These are phyloP conservation scores for Drosophila tropicalis DNA, from an alignment of 1,140 invertebrate genomes.

Conservation along the genomic window DNA sequence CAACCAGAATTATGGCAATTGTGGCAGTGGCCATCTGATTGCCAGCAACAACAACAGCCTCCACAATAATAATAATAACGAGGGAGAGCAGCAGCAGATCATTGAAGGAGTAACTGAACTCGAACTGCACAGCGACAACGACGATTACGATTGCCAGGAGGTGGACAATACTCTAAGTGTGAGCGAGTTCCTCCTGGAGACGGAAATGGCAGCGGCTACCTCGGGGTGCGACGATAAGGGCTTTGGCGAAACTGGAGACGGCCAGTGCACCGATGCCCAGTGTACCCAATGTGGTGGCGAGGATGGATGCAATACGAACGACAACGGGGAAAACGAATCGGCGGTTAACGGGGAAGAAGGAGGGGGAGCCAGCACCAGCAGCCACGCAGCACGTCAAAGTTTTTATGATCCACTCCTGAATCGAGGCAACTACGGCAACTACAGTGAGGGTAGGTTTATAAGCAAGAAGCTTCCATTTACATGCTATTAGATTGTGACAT, in stretches of 20 bases:
- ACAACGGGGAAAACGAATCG: constrained; percentile 18
- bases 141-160: constrained; percentile 46
- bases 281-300: constrained; percentile 62
- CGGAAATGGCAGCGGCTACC: constrained; percentile 62
- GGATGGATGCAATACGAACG: constrained; percentile 6
- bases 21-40: constrained; percentile 23
- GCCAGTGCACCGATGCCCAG: constrained; percentile 57
- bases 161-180: constrained; percentile 56
- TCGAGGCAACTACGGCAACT: constrained; percentile 53
- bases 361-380: constrained; percentile 68
- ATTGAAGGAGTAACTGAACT: constrained; percentile 62
- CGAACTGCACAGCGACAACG: constrained; percentile 59
- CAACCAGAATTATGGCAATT: constrained; percentile 52
- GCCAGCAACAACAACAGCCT: constrained; percentile 37
- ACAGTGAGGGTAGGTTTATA: constrained; percentile 46
- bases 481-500: background rate
- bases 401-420: constrained; percentile 71
- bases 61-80: constrained; percentile 45
- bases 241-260: constrained; percentile 27
- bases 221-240: constrained; percentile 37
- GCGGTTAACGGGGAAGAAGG: constrained; percentile 51
- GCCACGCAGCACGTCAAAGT: constrained; percentile 52
- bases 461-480: background rate
- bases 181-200: constrained; percentile 68
- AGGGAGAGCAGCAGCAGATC: constrained; percentile 39